Evolutionary conservation across 2,888 invertebrate genomes (phyloP).

Genomic region (Prosapia bicincta): DNA sequence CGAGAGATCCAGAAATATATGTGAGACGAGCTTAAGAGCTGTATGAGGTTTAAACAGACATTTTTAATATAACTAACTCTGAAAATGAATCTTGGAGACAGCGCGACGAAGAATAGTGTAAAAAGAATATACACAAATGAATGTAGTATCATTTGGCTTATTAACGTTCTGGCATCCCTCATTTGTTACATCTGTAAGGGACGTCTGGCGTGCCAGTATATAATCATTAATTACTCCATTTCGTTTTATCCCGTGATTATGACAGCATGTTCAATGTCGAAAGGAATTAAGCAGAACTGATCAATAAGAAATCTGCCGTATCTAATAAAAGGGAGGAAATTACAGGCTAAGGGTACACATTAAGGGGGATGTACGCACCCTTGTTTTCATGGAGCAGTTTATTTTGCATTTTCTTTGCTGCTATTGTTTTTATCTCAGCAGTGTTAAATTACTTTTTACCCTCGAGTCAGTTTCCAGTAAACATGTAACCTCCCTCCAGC

Average conservation of each 20-base stretch:
- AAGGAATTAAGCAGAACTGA: neutral
- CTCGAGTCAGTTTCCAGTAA: conserved; percentile 11
- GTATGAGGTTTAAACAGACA: no score
- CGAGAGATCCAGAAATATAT: no score
- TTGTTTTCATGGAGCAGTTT: conserved; percentile 20
- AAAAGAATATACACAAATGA: no score
- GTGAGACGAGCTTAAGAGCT: no score
- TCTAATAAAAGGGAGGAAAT: conserved; percentile 28
- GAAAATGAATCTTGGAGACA: no score
- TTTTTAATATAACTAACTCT: no score
- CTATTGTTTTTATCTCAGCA: conserved; percentile 29
- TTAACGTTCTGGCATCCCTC: no score
- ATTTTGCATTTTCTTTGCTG: conserved; percentile 31
- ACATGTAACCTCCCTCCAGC: neutral
- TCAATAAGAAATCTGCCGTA: conserved; percentile 24
- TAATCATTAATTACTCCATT: neutral
- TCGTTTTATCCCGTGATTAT: neutral
- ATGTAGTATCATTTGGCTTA: no score
- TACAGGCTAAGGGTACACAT: conserved; percentile 17
- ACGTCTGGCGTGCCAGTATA: no score
- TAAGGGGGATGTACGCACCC: conserved; percentile 1
- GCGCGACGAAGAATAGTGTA: no score
- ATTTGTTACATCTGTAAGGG: no score
- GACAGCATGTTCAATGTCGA: neutral
- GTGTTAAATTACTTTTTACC: conserved; percentile 31